Base-by-base conservation (phyloP, 2,113 vertebrate species). In the Amphilophus citrinellus region DNA sequence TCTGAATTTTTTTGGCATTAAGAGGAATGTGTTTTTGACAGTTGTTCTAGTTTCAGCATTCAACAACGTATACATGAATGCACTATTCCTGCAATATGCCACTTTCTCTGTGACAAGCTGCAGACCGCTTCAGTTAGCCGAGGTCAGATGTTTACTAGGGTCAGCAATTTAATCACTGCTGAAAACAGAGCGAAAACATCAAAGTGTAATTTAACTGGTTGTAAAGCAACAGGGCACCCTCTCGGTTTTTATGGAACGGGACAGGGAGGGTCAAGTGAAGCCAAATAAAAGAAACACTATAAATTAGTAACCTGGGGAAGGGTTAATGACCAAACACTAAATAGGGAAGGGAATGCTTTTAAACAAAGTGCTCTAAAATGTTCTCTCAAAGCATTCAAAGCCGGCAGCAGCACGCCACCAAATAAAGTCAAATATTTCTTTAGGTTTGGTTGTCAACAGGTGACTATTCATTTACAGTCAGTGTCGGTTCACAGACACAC, bases 141-240 rank as follows among this genome's bases (percentile, higher is more conserved):
- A 84, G 95, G 94, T 95, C 95, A 95, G 71, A 88, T 91, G 87
- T 95, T 96, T 95, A 95, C 93, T 93, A 87, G 94, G 95, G 94
- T 94, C 94, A 93, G 92, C 88, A 91, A 93, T 96, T 95, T 95
- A 93, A 94, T 95, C 93, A 93, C 93, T 84, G 91, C 92, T 89
- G 86, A 94, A 95, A 92, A 95, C 93, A 94, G 94, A 95, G 90
- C 93, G 90, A 92, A 95, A 96, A 95, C 95, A 96, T 96, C 95
- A 96, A 96, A 96, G 95, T 96, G 93, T 95, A 95, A 96, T 96
- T 95, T 91, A 94, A 95, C 90, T 95, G 94, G 89, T 89, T 92
- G 93, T 96, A 95, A 95, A 96, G 91, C 94, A 88, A 89, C 92
- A 92, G 93, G 95, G 92, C 87, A 92, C 88, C 94, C 94, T 94